phyloP scores from a whole-genome alignment of 2,113 vertebrate species.

The Nibea albiflora region DNA sequence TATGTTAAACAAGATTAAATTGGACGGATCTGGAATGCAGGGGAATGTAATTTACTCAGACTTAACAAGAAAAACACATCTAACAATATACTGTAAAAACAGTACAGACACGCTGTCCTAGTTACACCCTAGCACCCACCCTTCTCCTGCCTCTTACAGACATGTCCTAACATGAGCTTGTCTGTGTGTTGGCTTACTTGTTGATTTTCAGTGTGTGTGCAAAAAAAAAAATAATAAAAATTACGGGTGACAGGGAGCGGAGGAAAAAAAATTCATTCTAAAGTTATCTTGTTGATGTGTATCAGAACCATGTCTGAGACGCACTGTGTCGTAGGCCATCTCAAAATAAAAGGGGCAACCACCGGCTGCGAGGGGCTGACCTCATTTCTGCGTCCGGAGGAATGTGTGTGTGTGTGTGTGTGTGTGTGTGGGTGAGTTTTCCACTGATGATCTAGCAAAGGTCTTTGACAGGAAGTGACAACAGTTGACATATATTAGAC shows the following conservation, averaged over 20 bases:
- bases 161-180: conserved; percentile 63
- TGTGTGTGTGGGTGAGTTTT: conserved; percentile 51
- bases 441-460: conserved; percentile 31
- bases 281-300: conserved; percentile 18
- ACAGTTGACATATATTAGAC: conserved; percentile 37
- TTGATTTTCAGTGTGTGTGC: conserved; percentile 19
- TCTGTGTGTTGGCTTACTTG: conserved; percentile 28
- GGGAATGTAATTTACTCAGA: conserved; percentile 32
- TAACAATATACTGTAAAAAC: conserved; percentile 13
- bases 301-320: conserved; percentile 17
- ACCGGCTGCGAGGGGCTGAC: conserved; percentile 51
- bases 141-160: conserved; percentile 29
- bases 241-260: background rate
- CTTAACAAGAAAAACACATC: conserved; percentile 45
- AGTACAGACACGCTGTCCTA: conserved; percentile 25
- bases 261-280: background rate
- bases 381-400: conserved; percentile 49
- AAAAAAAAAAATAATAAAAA: conserved; percentile 10
- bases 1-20: conserved; percentile 8
- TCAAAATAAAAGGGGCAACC: conserved; percentile 30
- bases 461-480: conserved; percentile 49
- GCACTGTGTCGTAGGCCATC: conserved; percentile 7
- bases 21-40: conserved; percentile 22
- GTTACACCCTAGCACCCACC: conserved; percentile 28
- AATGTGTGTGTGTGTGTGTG: conserved; percentile 52